Base-by-base conservation (phyloP, 2,888 invertebrate species). In the Daptonema setosum region DNA sequence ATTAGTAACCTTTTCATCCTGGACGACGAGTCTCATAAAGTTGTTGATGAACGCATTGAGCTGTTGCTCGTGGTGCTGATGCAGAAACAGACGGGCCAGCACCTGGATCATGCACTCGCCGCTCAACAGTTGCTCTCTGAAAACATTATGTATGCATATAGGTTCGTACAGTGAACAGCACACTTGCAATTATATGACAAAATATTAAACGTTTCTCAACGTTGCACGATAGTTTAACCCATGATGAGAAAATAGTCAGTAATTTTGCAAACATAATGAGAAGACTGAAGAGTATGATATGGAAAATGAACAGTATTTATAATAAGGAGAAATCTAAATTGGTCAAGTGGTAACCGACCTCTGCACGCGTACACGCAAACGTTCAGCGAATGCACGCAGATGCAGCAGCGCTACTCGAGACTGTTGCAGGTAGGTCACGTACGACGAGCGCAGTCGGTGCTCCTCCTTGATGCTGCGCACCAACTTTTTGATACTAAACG, bases 1-100 rank as follows among this genome's bases (percentile, higher is more conserved):
- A 5, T 47, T 11, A n/a, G 28, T 22, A 59, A 73, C 85, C 72
- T 87, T 88, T 74, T 91, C 91, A 69, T 93, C 91, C 61, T 87
- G 81, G 28, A 85, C 77, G 1, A 79, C 81, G 0, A 86, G 78
- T 28, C 80, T 78, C 58, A 82, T 80, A 72, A 93, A 87, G 66
- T 87, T 83, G 29, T 78, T 75, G 57, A 82, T 82, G 66, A 91
- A 87, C 64, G 79, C 78, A 59, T 80, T 75, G 63, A 88, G 77
- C 52, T 80, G 77, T 52, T 78, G 71, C 67, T 84, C 85, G 56
- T 83, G 71, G 78, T 81, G 81, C 60, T 86, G 51, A n/a, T 66
- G 61, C 45, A 66, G 52, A 52, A 60, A 63, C 56, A 66, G 60
- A n/a, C 66, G 58, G 22, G 65, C 63, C 26, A 66, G 60, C 25